phyloP scores from a whole-genome alignment of 2,113 vertebrate genomes.

The Gasterosteus nipponicus region DNA sequence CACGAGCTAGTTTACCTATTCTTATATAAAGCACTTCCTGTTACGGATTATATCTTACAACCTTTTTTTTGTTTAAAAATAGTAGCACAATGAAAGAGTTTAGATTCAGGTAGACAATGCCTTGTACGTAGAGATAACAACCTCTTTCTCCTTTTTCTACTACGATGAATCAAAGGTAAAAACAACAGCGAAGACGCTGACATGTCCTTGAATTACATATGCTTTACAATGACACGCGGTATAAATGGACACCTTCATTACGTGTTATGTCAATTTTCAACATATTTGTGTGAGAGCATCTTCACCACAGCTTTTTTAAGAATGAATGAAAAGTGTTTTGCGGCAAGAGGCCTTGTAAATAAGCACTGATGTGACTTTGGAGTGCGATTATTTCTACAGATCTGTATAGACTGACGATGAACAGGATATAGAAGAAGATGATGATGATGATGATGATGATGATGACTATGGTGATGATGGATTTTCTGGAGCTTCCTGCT shows the following conservation, averaged over 20 bases:
- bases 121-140: conserved; percentile 83
- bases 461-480: conserved; percentile 30
- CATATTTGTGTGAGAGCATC: conserved; percentile 39
- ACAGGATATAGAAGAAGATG: conserved; percentile 48
- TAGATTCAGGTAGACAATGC: conserved; percentile 86
- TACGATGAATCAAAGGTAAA: conserved; percentile 44
- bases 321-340: conserved; percentile 67
- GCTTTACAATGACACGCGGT: conserved; percentile 44
- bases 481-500: conserved; percentile 78
- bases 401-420: conserved; percentile 74
- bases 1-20: conserved; percentile 78
- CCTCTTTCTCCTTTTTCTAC: conserved; percentile 82
- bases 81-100: conserved; percentile 84
- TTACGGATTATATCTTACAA: conserved; percentile 77
- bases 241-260: conserved; percentile 23
- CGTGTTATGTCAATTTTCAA: conserved; percentile 47
- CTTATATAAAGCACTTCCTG: conserved; percentile 84
- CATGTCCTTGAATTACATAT: conserved; percentile 30
- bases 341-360: conserved; percentile 82
- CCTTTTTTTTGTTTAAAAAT: conserved; percentile 69
- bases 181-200: conserved; percentile 28
- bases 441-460: conserved; percentile 34
- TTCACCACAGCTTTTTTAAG: conserved; percentile 54
- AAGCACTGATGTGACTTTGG: conserved; percentile 76
- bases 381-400: conserved; percentile 82